Evolutionary conservation across 2,797 vertebrate genomes (phyloP).

Genomic region (Malurus splendens): DNA sequence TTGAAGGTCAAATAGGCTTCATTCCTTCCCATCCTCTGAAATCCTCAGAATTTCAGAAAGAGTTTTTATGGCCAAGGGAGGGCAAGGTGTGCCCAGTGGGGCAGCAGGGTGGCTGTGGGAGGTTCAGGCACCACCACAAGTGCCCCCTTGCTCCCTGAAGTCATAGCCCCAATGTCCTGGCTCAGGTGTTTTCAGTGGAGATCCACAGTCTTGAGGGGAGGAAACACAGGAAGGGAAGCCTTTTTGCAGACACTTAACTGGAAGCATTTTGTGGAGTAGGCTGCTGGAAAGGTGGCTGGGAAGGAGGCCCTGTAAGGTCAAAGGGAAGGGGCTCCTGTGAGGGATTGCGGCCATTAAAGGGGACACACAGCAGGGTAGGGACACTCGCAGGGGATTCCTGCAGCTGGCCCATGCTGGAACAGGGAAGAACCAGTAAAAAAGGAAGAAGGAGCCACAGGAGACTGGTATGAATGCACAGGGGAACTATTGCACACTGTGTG

Average conservation of each 20-base stretch:
- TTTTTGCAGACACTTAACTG: background rate
- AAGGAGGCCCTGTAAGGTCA: background rate
- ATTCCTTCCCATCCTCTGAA: background rate
- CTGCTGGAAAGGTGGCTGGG: background rate
- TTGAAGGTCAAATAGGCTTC: background rate
- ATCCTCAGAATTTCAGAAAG: background rate
- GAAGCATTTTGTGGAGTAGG: background rate
- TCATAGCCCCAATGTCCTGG: rapidly evolving
- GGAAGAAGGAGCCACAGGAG: background rate
- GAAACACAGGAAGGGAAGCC: rapidly evolving
- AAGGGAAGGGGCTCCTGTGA: background rate
- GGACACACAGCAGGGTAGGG: background rate
- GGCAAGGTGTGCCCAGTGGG: too few species aligned
- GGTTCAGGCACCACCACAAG: background rate
- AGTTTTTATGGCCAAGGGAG: background rate
- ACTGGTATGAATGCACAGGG: background rate
- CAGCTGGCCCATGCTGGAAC: background rate
- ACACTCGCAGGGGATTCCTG: background rate
- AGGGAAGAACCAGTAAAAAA: background rate
- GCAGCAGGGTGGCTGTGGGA: background rate
- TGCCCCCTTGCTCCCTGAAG: background rate
- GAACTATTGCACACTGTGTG: rapidly evolving
- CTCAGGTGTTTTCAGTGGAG: background rate
- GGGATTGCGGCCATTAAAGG: rapidly evolving
- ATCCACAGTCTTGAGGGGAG: rapidly evolving